Conservation (phyloP, 2,888 invertebrate genomes). For the Drosophila pseudotalamancana region DNA sequence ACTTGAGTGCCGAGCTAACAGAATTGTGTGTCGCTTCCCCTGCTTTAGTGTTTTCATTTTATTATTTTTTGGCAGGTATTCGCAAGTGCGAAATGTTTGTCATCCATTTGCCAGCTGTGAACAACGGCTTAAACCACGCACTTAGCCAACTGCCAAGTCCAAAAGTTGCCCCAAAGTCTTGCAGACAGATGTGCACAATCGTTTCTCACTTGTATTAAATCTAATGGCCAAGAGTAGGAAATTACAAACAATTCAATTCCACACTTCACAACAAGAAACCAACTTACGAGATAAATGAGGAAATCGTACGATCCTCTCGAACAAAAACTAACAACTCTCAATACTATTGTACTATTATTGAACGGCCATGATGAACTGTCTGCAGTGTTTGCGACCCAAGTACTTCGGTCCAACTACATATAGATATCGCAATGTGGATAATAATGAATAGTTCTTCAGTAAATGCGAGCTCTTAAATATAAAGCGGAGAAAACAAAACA, state of each 20-base stretch:
- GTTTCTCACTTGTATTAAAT: conserved; percentile 70
- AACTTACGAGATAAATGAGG: conserved; percentile 15
- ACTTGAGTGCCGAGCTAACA: conserved; percentile 55
- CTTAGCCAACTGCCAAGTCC: conserved; percentile 40
- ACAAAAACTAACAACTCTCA: not conserved
- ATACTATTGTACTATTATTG: not conserved
- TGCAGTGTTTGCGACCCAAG: not conserved
- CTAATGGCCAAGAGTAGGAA: conserved; percentile 57
- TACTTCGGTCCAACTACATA: not conserved
- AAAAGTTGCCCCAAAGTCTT: conserved; percentile 24
- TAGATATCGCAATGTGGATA: not conserved
- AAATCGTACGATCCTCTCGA: conserved; percentile 7
- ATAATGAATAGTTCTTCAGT: too few relatives aligned
- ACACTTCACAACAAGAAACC: conserved; percentile 47
- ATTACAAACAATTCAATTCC: conserved; percentile 76
- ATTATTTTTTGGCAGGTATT: conserved; percentile 37
- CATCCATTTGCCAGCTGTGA: conserved; percentile 21
- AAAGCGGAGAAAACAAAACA: too few relatives aligned
- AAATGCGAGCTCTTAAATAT: too few relatives aligned
- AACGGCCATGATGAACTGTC: not conserved
- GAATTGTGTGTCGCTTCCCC: conserved; percentile 5
- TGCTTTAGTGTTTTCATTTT: conserved; percentile 9
- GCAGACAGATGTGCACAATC: conserved; percentile 3
- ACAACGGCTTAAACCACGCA: conserved; percentile 49
- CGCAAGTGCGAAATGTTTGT: conserved; percentile 58